Evolutionary conservation across 1,140 invertebrate species (phyloP), one percentile per base, ranked within the genome.

Genomic region (Tetramorium parvispinum): DNA sequence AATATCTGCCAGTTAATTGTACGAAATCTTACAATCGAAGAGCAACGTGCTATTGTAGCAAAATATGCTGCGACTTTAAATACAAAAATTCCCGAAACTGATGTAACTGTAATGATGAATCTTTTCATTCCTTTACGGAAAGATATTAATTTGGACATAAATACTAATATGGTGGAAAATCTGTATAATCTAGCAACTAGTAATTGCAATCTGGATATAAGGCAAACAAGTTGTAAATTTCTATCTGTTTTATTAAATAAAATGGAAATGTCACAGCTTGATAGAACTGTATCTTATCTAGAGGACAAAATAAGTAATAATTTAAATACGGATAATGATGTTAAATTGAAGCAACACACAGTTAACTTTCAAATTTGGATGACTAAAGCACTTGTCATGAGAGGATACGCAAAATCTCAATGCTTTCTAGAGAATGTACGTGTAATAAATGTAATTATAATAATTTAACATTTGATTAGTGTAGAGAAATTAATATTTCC

Each of bases 231-330:
- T 1, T 92, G 91, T 73, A 89, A 89, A 88, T 88, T 91, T 55
- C 71, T 93, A 49, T 85, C 93, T 16, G 85, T 90, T 37, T 61
- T 94, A 70, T 81, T 94, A 37, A 94, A 94, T 77, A 94, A 93
- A 88, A 91, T 92, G 61, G 46, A 91, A 11, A 46, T 88, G 4
- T n/a, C 70, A n/a, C 46, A 83, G 8, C 87, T 90, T 16, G 71
- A 83, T 55, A 49, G 27, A 40, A 71, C 86, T 57, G 85, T 92
- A 43, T 70, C 87, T 63, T 85, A 66, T 82, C 76, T 93, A 8
- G 85, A 89, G 78, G 85, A 92, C 51, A 70, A 71, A 46, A 88
- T 93, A 65, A 71, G 46, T 27, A 68, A 87, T 49, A 90, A 88
- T 87, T 85, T 94, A 40, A 79, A 91, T 63, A 66, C 59, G 1